Base-by-base conservation (phyloP, 2,797 vertebrate species). In the Rhynchonycteris naso region DNA sequence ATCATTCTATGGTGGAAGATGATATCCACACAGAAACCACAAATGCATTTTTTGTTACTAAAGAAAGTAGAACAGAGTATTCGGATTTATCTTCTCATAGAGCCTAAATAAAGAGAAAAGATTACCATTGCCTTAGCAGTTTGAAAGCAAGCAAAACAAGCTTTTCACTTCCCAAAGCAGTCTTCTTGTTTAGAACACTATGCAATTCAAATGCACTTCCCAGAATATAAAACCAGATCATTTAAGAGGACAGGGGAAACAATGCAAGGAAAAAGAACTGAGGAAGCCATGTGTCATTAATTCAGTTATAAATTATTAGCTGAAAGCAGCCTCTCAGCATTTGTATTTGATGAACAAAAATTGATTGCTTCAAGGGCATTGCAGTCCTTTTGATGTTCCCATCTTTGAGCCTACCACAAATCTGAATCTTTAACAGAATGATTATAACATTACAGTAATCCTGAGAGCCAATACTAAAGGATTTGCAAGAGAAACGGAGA, bases 361-460 rank as follows among this genome's bases (percentile, higher is more conserved):
- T 98, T 98, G 98, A 99, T 99, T 98, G 98, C 98, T 98, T 98
- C 98, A 97, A 98, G 99, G 99, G 98, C 99, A 99, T 99, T 99
- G 99, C 98, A 98, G 98, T 98, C 98, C 98, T 99, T 99, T 99
- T 99, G 98, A 99, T 98, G 98, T 98, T 98, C 97, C 97, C 97
- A 98, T 98, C 98, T 98, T 98, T 98, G 98, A 98, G 98, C 97
- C 97, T 96, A 97, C 98, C 97, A 98, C 98, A 98, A 99, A 99
- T 98, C 98, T 98, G 98, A 98, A 98, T 98, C 98, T 97, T 98
- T 98, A 98, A 98, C 98, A 98, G 97, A 98, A 98, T 97, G 97
- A 98, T 98, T 98, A 98, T 98, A 98, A 98, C 97, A 97, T 98
- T 99, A 99, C 98, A 99, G 98, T 99, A 99, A 99, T 99, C 99